Evolutionary conservation across 2,113 vertebrate species (phyloP).

Genomic region (Mesitornis unicolor): DNA sequence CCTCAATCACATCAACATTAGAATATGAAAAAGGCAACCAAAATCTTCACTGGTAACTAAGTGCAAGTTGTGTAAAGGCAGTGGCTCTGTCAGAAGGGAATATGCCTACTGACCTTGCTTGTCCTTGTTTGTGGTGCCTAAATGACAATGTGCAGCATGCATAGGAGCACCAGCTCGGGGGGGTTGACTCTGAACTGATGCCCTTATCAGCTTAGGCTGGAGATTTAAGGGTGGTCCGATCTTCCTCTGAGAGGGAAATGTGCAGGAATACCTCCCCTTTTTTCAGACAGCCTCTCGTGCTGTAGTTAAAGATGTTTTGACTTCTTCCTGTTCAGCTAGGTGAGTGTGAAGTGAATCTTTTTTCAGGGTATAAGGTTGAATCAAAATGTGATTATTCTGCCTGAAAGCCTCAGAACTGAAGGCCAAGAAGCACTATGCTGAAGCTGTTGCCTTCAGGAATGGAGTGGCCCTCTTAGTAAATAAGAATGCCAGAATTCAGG

Average conservation of each 20-base stretch:
- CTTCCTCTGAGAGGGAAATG: not conserved
- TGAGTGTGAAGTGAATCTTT: not conserved
- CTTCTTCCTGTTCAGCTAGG: not conserved
- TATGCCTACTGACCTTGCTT: not conserved
- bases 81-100: not conserved
- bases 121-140: not conserved
- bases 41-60: not conserved
- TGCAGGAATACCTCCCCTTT: not conserved
- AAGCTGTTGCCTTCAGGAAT: not conserved
- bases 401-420: not conserved
- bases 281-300: not conserved
- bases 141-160: not conserved
- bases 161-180: not conserved
- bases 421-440: not conserved
- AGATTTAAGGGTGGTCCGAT: not conserved
- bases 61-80: not conserved
- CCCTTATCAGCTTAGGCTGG: not conserved
- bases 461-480: not conserved
- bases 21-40: not conserved
- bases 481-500: not conserved
- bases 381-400: not conserved
- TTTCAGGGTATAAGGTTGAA: not conserved
- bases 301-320: not conserved
- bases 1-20: not conserved
- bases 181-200: not conserved